A percentile compares a stretch with the other conserved stretches of the same genome.
These are phyloP conservation scores for Rotaria sp. DNA, from an alignment of 2,888 invertebrate species.

Conservation along the genomic window DNA sequence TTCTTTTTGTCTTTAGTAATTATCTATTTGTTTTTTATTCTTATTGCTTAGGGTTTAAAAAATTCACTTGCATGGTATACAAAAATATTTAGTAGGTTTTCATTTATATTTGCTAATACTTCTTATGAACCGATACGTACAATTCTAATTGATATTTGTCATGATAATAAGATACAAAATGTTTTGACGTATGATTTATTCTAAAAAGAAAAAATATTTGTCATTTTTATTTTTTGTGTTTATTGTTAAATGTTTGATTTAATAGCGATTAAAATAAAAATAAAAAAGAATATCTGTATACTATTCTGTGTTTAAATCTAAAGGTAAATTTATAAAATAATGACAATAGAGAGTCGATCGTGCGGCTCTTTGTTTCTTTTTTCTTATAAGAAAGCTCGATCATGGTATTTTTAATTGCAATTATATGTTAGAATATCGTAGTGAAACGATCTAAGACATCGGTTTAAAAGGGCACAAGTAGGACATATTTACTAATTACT, in stretches of 20 bases:
- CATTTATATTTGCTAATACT: background rate
- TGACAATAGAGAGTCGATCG: too few species aligned
- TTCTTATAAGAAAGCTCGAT: too few species aligned
- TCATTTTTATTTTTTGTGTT: background rate
- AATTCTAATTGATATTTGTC: conserved; percentile 11
- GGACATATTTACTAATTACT: too few species aligned
- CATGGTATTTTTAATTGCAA: too few species aligned
- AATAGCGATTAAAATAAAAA: background rate
- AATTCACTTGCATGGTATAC: background rate
- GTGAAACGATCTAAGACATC: background rate
- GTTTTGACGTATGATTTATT: conserved; percentile 2
- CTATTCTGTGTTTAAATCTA: too few species aligned
- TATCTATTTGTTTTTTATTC: background rate
- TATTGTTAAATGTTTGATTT: background rate
- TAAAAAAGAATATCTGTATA: too few species aligned
- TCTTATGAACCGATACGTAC: background rate
- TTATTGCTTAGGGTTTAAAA: background rate
- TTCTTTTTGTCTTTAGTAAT: too few species aligned
- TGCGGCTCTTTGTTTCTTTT: too few species aligned
- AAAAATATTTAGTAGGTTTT: background rate
- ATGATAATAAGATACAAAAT: background rate
- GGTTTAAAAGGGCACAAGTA: background rate
- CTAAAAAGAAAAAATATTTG: background rate
- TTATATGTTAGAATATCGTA: too few species aligned
- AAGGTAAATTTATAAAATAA: too few species aligned